Conservation (phyloP, 2,888 invertebrate species). For the Drosophila nigricruria region DNA sequence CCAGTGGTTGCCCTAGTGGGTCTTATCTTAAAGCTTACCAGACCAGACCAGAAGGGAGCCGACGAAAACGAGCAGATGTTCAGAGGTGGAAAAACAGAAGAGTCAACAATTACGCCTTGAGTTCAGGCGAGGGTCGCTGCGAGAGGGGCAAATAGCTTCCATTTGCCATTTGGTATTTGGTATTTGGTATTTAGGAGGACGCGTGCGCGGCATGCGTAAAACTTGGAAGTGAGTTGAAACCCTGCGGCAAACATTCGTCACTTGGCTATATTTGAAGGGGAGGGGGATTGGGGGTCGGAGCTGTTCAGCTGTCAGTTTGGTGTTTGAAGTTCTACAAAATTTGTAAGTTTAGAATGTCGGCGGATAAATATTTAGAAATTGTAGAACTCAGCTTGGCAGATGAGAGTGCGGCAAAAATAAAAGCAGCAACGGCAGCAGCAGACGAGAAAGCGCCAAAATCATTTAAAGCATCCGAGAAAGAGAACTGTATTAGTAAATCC, state of each 20-base stretch:
- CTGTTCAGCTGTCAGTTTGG: conserved; percentile 29
- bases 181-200: conserved; percentile 13
- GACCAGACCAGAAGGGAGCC: conserved; percentile 48
- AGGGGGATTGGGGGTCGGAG: neutral
- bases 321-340: conserved; percentile 42
- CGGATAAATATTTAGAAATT: conserved; percentile 64
- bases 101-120: conserved; percentile 56
- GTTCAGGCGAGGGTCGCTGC: conserved; percentile 2
- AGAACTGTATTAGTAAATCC: conserved; percentile 43
- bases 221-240: neutral
- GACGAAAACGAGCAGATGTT: conserved; percentile 75
- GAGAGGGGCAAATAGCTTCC: conserved; percentile 13
- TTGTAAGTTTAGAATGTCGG: conserved; percentile 62
- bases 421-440: conserved; percentile 44
- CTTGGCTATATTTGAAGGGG: neutral
- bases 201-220: conserved; percentile 73
- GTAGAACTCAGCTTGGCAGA: conserved; percentile 60
- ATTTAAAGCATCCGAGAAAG: conserved; percentile 64
- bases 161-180: neutral
- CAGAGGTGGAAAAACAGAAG: conserved; percentile 47
- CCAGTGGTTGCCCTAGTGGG: conserved; percentile 30
- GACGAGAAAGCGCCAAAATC: conserved; percentile 51
- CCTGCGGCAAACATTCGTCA: neutral
- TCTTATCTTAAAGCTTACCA: conserved; percentile 73
- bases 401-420: conserved; percentile 59